Evolutionary conservation across 2,888 invertebrate genomes (phyloP).

Genomic region (Griposia aprilina): DNA sequence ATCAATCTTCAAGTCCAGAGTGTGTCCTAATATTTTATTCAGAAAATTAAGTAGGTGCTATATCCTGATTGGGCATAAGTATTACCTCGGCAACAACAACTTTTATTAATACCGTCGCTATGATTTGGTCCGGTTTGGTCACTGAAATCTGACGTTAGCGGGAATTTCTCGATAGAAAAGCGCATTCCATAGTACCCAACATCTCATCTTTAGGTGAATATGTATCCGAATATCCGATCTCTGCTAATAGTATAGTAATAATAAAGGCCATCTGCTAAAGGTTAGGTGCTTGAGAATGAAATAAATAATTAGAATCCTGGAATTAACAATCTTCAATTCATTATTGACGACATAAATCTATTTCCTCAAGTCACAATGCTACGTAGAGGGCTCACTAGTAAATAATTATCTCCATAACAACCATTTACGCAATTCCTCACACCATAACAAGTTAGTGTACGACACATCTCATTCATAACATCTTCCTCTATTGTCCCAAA

Average conservation of each 20-base stretch:
- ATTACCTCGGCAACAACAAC: too few relatives aligned
- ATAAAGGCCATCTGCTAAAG: neutral
- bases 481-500: conserved; percentile 35
- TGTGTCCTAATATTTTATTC: too few relatives aligned
- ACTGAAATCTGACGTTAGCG: too few relatives aligned
- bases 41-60: too few relatives aligned
- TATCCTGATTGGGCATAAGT: too few relatives aligned
- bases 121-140: too few relatives aligned
- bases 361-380: neutral
- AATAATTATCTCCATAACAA: neutral
- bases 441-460: neutral
- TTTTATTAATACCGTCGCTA: too few relatives aligned
- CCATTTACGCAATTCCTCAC: conserved; percentile 4
- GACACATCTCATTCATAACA: conserved; percentile 20
- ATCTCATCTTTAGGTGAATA: too few relatives aligned
- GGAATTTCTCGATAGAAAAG: too few relatives aligned
- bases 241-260: neutral
- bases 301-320: neutral
- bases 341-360: neutral
- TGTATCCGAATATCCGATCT: too few relatives aligned
- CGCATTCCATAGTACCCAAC: too few relatives aligned
- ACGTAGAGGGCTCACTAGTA: neutral
- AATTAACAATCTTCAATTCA: neutral
- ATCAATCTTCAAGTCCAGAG: too few relatives aligned
- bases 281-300: neutral